Evolutionary conservation across 35 echinoderm and acorn worm genomes (phyloP), one percentile per base, ranked within the genome.

Genomic region (Heliocidaris tuberculata): DNA sequence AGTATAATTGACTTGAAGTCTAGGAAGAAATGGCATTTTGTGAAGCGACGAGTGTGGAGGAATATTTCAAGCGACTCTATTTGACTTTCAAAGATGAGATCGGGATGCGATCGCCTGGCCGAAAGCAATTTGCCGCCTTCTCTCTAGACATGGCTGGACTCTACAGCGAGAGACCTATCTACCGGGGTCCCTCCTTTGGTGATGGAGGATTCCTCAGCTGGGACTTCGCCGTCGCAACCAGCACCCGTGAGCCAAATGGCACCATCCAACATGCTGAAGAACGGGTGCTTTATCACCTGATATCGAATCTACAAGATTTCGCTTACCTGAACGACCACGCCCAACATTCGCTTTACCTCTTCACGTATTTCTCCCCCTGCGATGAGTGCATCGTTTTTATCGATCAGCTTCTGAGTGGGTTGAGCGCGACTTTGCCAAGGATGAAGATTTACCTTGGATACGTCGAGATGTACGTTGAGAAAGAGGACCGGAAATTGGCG

Each of bases 41-140:
- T 78, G 21, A 27, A 78, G 65, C 19, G 27, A 27, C 27, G 21
- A 89, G 47, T 35, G 31, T 24, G 4, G 31, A 89, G 87, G 91
- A 93, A 59, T 93, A 93, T 93, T 93, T 93, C 50, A 93, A 93
- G 48, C 91, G 48, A 7, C 91, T 93, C 11, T 93, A 93, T 59
- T 10, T 93, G 50, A 93, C 91, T 93, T 93, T 93, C 91, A 93
- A 59, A 30, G 91, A 93, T 93, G 91, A 93, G 50, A 48, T 93
- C 47, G 32, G 17, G 10, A 48, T 93, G 31, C 47, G 50, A 59
- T 52, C 91, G 9, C 91, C 49, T 30, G 50, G 50, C 27, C 91
- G 91, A 9, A 93, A 93, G 11, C 91, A 93, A 12, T 93, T 93
- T 31, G 91, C 91, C 21, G 91, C 91, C 6, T 93, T 93, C 13